phyloP scores from a whole-genome alignment of 2,797 vertebrate genomes.

The Crax fasciolata region DNA sequence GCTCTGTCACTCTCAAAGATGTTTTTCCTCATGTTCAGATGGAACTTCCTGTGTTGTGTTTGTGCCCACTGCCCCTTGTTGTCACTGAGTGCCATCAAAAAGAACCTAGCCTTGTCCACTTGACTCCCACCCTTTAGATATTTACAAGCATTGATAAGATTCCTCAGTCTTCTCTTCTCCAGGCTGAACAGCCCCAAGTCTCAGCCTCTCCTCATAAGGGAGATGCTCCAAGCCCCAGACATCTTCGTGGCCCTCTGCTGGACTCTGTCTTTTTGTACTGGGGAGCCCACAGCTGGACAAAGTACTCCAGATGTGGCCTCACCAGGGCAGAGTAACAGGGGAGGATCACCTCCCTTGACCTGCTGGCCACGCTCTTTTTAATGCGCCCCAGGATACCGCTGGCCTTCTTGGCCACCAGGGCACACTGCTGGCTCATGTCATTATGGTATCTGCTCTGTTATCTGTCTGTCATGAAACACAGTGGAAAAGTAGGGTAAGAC shows the following conservation, averaged over 20 bases:
- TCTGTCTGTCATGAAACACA: neutral
- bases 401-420: neutral
- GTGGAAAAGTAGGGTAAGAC: fast-evolving
- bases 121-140: neutral
- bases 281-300: neutral
- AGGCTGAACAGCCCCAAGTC: neutral
- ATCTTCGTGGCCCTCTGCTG: neutral
- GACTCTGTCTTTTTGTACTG: neutral
- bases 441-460: neutral
- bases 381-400: neutral
- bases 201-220: neutral
- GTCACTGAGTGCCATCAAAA: neutral
- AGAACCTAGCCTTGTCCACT: neutral
- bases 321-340: neutral
- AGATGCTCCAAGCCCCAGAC: neutral
- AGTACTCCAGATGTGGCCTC: neutral
- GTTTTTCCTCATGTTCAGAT: neutral
- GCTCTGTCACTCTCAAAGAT: too few species aligned
- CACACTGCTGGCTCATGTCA: neutral
- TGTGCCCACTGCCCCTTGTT: neutral
- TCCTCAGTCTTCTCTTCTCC: neutral
- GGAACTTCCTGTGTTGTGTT: neutral
- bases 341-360: neutral
- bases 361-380: neutral
- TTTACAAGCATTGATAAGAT: neutral